Percentiles rank a stretch among this genome's conserved stretches.
Conservation (phyloP, 2,888 invertebrate species). For the Eurois occulta region DNA sequence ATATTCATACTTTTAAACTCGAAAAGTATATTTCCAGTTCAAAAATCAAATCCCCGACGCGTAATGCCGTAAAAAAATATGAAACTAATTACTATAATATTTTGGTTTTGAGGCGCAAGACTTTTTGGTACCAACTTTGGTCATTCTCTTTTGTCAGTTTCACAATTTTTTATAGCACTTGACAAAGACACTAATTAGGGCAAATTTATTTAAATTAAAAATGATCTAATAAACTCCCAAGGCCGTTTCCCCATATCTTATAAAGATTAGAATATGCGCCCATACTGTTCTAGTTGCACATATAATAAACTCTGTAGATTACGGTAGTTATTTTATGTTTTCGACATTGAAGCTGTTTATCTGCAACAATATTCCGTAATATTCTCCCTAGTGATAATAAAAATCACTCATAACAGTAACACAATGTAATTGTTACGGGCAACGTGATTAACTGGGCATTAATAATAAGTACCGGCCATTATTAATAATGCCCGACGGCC, state of each 20-base stretch:
- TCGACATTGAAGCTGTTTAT: not conserved
- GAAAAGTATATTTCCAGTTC: no score
- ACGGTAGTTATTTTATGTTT: not conserved
- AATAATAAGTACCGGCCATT: constrained; percentile 7
- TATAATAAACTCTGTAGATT: not conserved
- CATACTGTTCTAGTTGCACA: not conserved
- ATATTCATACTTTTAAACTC: no score
- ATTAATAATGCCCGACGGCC: not conserved
- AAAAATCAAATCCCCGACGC: no score
- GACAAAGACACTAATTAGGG: not conserved
- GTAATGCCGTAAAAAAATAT: no score
- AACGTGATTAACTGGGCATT: constrained; percentile 6
- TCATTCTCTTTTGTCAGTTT: no score
- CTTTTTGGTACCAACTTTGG: no score
- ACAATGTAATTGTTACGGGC: constrained; percentile 1
- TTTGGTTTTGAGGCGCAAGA: no score
- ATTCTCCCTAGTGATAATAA: not conserved
- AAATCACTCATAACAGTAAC: not conserved
- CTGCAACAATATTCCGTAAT: not conserved
- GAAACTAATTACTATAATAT: no score
- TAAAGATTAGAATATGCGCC: not conserved
- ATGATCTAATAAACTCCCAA: not conserved
- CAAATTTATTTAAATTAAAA: not conserved
- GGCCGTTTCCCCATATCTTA: not conserved
- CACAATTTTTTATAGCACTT: not conserved